Evolutionary conservation across 2,888 invertebrate genomes (phyloP).

Genomic region (Odontocolon sp.): DNA sequence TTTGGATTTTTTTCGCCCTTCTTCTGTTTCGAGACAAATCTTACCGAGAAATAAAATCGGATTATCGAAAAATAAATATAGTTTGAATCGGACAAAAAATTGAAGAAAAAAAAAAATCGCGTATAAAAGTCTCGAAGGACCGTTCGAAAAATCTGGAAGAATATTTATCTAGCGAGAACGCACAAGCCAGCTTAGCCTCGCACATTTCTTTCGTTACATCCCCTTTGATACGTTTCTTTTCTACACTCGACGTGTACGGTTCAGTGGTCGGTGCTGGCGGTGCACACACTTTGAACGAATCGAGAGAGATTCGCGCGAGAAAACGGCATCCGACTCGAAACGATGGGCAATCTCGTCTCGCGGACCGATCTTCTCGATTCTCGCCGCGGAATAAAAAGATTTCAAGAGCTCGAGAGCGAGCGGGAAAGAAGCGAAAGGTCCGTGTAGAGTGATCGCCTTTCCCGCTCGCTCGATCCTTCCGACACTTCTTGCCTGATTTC

Average conservation of each 20-base stretch:
- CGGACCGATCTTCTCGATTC: conserved; percentile 26
- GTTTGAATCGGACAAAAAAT: not conserved
- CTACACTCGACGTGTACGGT: conserved; percentile 14
- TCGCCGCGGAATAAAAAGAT: conserved; percentile 39
- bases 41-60: too few species aligned
- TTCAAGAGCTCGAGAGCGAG: conserved; percentile 5
- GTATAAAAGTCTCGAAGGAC: not conserved
- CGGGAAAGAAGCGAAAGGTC: conserved; percentile 3
- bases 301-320: conserved; percentile 6
- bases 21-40: too few species aligned
- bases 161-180: conserved; percentile 14
- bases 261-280: conserved; percentile 32
- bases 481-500: conserved; percentile 27
- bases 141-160: conserved; percentile 4
- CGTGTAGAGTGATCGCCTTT: conserved; percentile 37
- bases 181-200: too few species aligned
- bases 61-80: not conserved
- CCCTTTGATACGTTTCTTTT: conserved; percentile 17
- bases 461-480: conserved; percentile 28
- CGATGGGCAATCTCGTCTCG: conserved; percentile 43
- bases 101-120: not conserved
- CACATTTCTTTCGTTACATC: not conserved
- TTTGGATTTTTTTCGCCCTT: too few species aligned
- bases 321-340: conserved; percentile 39
- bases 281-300: conserved; percentile 22